Base-by-base conservation (phyloP, 2,113 vertebrate genomes). In the Ivindomyrus marchei region DNA sequence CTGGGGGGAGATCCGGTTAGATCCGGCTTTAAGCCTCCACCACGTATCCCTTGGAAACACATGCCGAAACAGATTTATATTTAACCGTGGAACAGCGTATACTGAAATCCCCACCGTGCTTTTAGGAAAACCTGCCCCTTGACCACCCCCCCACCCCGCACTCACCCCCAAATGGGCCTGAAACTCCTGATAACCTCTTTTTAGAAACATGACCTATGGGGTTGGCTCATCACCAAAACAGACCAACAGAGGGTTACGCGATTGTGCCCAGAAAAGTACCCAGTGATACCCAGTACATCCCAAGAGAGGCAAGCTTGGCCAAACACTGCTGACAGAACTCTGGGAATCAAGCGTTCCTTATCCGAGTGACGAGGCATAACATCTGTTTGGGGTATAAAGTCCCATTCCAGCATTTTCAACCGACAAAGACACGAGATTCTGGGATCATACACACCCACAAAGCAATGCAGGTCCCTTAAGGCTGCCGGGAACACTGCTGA, bases 11-110 rank as follows among this genome's bases (percentile, higher is more conserved):
- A 94, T 94, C 92, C 92, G 87, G 91, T 90, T 94, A 94, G 95
- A 95, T 95, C 94, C 94, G 77, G 90, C 89, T 94, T 92, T 93
- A 95, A 94, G 93, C 94, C 93, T 93, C 93, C 88, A 93, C 93
- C 92, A 94, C 91, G 53, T 90, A 92, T 84, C 45, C 90, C 85
- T 89, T 49, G 89, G 89, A 92, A 92, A 92, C 31, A 36, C 90
- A 77, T 83, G 84, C 91, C 91, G 92, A 50, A 91, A 89, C 88
- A 92, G 91, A 74, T 74, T 87, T 90, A 89, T 88, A 89, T 94
- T 93, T 92, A 85, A 91, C 90, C 17, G 7, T 3, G 10, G 42
- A 10, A 7, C 19, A 7, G 39, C 39, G 42, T n/a, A 47, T 84
- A 88, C 89, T 50, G 52, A 47, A 46, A 58, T 3, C 39, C 21